Evolutionary conservation across 2,797 vertebrate genomes (phyloP).

Genomic region (Thamnophis elegans): DNA sequence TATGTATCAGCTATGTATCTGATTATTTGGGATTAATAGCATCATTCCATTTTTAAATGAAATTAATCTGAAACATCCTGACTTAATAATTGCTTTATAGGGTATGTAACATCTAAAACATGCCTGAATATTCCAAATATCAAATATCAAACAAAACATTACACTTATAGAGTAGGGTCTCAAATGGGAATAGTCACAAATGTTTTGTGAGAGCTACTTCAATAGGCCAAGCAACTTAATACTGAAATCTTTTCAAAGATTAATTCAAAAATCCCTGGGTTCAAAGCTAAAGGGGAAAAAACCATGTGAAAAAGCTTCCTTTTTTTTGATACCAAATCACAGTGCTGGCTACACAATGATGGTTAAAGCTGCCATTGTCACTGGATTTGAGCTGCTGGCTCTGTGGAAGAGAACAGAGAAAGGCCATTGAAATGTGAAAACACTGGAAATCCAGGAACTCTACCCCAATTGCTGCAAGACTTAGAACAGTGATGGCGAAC

Average conservation of each 20-base stretch:
- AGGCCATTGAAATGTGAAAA: not conserved
- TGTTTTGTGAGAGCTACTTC: not conserved
- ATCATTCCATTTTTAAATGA: not conserved
- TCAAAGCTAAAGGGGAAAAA: not conserved
- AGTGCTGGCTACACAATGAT: not conserved
- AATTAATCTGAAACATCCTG: not conserved
- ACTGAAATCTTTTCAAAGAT: not conserved
- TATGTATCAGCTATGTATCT: no score
- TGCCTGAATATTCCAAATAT: not conserved
- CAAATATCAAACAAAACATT: not conserved
- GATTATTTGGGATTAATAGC: not conserved
- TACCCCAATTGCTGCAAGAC: not conserved
- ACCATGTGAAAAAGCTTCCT: not conserved
- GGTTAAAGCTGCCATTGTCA: not conserved
- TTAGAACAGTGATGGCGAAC: no score
- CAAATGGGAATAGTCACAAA: not conserved
- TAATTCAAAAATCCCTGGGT: not conserved
- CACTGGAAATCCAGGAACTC: not conserved
- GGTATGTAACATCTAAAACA: not conserved
- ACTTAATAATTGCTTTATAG: not conserved
- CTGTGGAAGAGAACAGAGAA: not conserved
- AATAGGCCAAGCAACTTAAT: not conserved
- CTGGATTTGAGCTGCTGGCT: not conserved
- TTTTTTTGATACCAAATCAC: not conserved
- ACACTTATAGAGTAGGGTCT: not conserved